Evolutionary conservation across 2,113 vertebrate species (phyloP), one percentile per base, ranked within the genome.

Genomic region (Atherinomorus stipes): DNA sequence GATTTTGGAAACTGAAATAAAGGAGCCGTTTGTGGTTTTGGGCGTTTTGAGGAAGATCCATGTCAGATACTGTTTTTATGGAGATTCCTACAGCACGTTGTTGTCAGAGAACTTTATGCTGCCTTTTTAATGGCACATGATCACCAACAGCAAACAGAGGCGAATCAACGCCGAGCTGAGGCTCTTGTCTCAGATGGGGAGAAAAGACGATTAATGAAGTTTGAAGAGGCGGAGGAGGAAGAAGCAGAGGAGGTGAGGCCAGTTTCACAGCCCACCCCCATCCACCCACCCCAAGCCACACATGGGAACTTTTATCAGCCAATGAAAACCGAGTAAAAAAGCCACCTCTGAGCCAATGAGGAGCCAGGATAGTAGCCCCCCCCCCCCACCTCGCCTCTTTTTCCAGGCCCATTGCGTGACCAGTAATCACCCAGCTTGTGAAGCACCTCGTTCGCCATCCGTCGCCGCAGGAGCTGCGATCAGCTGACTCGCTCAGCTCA

Each of bases 401-500:
- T n/a, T 23, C 0, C 42, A 58, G 54, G 60, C 57, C 56, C 58
- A 0, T 83, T 53, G 81, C 85, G 81, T 88, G 85, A 85, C 74
- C 44, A 62, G 23, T 83, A 86, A 86, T 88, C 84, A 65, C 64
- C 22, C 40, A 5, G 25, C 62, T 60, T 52, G 21, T 16, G 56
- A 61, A 57, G n/a, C 0, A 26, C 13, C 26, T 45, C 1, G 26
- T 16, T 44, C 15, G 15, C 40, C 60, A n/a, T 37, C 26, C 37
- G 0, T 28, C 8, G 19, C 70, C 42, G 3, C 61, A 0, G 52
- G 38, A 23, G 25, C 72, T 28, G 19, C 3, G 71, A 57, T 76
- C 80, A 78, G 83, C 75, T 86, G 78, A 86, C 69, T 56, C 28
- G 64, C 60, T 18, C 8, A 4, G 73, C 66, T 60, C 16, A 4